Evolutionary conservation across 2,888 invertebrate genomes (phyloP).

Genomic region (Eilema depressum): DNA sequence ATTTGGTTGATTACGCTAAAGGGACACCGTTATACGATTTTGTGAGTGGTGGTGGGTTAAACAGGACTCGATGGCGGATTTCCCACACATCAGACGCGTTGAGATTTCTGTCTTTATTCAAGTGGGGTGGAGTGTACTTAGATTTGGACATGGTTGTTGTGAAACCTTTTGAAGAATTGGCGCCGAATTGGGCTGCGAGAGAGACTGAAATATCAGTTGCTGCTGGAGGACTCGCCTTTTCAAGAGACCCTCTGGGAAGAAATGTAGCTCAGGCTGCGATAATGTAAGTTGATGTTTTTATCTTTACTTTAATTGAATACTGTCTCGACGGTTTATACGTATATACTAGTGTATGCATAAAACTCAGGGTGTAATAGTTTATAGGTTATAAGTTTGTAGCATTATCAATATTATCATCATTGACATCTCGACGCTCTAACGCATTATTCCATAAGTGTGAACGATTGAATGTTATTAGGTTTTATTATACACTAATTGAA

Average conservation of each 20-base stretch:
- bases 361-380: no score
- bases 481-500: no score
- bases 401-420: no score
- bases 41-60: conserved; percentile 23
- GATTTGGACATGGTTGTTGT: conserved; percentile 46
- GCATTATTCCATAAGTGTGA: no score
- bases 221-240: conserved; percentile 25
- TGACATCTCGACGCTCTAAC: no score
- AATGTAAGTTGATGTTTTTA: not conserved
- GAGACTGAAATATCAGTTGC: conserved; percentile 19
- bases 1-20: conserved; percentile 36
- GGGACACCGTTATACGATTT: conserved; percentile 36
- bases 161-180: conserved; percentile 44
- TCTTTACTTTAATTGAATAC: no score
- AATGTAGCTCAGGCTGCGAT: conserved; percentile 19
- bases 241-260: conserved; percentile 32
- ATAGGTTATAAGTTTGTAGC: no score
- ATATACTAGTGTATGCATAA: no score
- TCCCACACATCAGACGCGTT: conserved; percentile 46
- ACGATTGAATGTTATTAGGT: no score
- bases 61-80: conserved; percentile 28
- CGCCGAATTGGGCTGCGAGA: conserved; percentile 40
- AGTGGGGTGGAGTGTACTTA: conserved; percentile 49
- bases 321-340: no score
- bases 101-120: conserved; percentile 44